Percentiles rank a stretch among this genome's conserved stretches.
Evolutionary conservation across 2,113 vertebrate species (phyloP).

Genomic region (Murina feae): DNA sequence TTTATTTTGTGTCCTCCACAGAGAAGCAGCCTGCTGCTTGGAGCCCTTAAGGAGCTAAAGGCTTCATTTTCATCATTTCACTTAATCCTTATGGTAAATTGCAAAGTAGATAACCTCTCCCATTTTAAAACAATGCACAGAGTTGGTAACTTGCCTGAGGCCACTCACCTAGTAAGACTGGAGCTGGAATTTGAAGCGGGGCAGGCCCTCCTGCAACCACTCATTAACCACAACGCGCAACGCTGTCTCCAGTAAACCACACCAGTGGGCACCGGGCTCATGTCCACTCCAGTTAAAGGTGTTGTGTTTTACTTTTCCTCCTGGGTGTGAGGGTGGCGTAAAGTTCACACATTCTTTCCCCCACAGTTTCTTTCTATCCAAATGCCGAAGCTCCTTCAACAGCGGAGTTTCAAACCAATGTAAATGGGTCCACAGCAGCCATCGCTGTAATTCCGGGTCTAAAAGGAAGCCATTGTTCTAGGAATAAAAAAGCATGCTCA

Average conservation of each 20-base stretch:
- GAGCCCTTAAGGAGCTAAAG: not conserved
- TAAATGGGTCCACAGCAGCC: not conserved
- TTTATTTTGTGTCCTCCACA: not conserved
- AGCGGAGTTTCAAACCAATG: not conserved
- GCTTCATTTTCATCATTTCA: not conserved
- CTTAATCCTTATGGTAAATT: not conserved
- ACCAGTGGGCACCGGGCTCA: slow-evolving; percentile 23
- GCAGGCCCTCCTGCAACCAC: not conserved
- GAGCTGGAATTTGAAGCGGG: not conserved
- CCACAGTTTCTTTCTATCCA: not conserved
- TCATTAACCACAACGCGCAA: not conserved
- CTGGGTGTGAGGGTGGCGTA: not conserved
- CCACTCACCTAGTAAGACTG: not conserved
- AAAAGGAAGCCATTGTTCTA: not conserved
- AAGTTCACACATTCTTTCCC: not conserved
- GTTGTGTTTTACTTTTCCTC: not conserved
- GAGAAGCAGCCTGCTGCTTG: not conserved
- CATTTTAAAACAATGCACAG: not conserved
- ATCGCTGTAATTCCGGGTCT: not conserved
- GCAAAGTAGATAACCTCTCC: not conserved
- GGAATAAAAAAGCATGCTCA: not conserved
- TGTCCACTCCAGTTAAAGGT: not conserved
- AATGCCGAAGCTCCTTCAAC: not conserved
- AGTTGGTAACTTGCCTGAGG: not conserved
- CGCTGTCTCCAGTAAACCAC: not conserved